Conservation (phyloP, 2,888 invertebrate species). For the Alentia gelatinosa region DNA sequence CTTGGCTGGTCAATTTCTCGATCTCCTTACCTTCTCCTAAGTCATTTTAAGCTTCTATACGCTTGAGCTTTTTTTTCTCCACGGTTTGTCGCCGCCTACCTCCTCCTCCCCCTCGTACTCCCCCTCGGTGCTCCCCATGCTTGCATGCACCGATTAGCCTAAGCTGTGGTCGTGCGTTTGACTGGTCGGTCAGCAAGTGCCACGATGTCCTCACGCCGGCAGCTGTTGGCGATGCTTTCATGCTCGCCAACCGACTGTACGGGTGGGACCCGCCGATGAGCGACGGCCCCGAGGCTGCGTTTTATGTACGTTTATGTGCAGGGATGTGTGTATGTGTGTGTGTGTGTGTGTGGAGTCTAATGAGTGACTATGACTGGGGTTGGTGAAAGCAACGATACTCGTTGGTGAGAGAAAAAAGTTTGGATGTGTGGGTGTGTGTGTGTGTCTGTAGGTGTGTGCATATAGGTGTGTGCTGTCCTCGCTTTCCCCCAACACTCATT, state of each 20-base stretch:
- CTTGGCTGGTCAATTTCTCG: background rate
- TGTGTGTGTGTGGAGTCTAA: background rate
- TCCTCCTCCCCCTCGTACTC: background rate
- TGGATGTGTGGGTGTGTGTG: background rate
- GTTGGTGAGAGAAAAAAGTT: background rate
- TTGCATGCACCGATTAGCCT: background rate
- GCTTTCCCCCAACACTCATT: background rate
- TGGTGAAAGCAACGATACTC: too few relatives aligned
- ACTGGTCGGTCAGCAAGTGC: conserved; percentile 24
- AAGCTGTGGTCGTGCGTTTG: conserved; percentile 30
- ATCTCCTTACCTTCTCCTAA: background rate
- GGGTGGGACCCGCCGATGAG: background rate
- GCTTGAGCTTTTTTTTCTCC: background rate
- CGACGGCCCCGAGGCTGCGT: background rate
- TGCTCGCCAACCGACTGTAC: background rate
- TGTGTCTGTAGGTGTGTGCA: background rate
- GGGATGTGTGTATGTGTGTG: background rate
- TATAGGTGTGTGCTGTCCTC: background rate
- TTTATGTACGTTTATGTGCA: background rate
- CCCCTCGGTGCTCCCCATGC: too few relatives aligned
- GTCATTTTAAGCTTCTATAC: background rate
- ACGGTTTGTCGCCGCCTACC: background rate
- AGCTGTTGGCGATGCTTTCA: background rate
- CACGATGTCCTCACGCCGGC: background rate
- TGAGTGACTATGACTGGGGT: too few relatives aligned